A percentile compares a stretch with the other conserved stretches of the same genome.
These are phyloP conservation scores for Argyrosomus regius DNA, from an alignment of 2,797 vertebrate genomes.

Conservation along the genomic window DNA sequence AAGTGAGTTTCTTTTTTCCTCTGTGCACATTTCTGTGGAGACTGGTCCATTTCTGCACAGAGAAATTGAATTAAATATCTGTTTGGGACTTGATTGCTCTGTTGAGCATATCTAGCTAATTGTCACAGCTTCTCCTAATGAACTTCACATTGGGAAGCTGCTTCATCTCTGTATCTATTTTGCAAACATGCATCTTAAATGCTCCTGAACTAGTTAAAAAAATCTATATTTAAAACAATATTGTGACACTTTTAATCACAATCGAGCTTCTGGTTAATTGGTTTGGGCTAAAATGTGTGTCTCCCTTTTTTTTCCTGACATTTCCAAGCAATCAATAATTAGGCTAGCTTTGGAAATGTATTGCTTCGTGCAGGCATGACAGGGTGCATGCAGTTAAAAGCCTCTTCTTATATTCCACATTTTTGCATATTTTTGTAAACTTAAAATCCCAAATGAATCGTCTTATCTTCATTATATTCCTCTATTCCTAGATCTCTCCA, in stretches of 20 bases:
- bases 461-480: conserved; percentile 58
- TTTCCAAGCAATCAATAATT: conserved; percentile 60
- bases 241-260: conserved; percentile 41
- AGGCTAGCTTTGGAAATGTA: conserved; percentile 26
- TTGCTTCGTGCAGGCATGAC: conserved; percentile 33
- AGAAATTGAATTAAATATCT: conserved; percentile 39
- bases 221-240: conserved; percentile 22
- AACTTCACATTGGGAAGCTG: conserved; percentile 19
- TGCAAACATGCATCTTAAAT: not conserved
- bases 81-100: conserved; percentile 30
- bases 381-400: conserved; percentile 31
- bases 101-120: conserved; percentile 38
- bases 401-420: conserved; percentile 24
- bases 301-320: not conserved
- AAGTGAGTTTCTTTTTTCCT: conserved; percentile 9
- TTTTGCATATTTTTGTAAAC: conserved; percentile 61
- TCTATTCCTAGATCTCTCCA: conserved; percentile 59
- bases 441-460: conserved; percentile 51
- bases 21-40: conserved; percentile 23
- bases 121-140: conserved; percentile 49
- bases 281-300: conserved; percentile 14
- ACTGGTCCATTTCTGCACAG: conserved; percentile 32
- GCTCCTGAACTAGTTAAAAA: not conserved
- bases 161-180: conserved; percentile 24
- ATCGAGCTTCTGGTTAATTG: conserved; percentile 50